Evolutionary conservation across 2,113 vertebrate genomes (phyloP).

Genomic region (Willisornis vidua): DNA sequence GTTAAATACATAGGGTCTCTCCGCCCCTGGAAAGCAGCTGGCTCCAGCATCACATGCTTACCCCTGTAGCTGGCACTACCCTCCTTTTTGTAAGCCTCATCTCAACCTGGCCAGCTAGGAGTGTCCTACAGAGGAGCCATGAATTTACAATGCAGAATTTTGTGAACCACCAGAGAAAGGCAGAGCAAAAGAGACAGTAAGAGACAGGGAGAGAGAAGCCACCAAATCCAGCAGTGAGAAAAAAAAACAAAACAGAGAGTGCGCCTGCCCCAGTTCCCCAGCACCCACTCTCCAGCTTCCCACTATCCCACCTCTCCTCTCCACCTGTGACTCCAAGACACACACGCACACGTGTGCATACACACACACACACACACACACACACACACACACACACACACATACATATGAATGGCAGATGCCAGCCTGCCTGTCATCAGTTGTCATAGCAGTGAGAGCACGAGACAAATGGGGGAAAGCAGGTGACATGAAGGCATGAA

Average conservation of each 20-base stretch:
- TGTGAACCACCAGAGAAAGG: slow-evolving; percentile 37
- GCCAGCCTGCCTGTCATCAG: slow-evolving; percentile 28
- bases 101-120: not conserved
- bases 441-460: not conserved
- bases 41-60: not conserved
- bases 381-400: not conserved
- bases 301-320: slow-evolving; percentile 17
- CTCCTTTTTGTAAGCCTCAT: not conserved
- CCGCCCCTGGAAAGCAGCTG: slow-evolving; percentile 30
- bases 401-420: not conserved
- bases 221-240: slow-evolving; percentile 25
- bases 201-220: slow-evolving; percentile 18
- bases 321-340: slow-evolving; percentile 35
- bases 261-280: not conserved
- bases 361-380: not conserved
- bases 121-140: not conserved
- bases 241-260: not conserved
- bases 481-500: not conserved
- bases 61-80: not conserved
- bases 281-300: not conserved
- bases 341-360: not conserved
- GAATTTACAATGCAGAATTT: slow-evolving; percentile 65
- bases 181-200: not conserved
- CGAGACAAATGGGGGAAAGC: slow-evolving; percentile 16
- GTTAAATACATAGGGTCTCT: slow-evolving; percentile 6